Evolutionary conservation across 2,113 vertebrate species (phyloP).

Genomic region (Galbula dea): DNA sequence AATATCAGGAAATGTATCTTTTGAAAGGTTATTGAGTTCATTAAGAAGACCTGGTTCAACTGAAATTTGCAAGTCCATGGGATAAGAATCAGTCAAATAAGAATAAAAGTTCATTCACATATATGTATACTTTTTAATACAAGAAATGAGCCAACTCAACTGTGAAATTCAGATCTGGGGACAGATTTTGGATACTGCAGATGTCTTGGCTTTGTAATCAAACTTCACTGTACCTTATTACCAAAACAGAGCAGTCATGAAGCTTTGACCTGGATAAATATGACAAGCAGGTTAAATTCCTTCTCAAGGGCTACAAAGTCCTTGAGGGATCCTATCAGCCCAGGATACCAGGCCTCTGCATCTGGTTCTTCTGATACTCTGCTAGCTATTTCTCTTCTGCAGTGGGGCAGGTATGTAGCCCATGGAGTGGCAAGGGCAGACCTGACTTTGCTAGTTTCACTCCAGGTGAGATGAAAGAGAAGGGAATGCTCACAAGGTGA

Average conservation of each 20-base stretch:
- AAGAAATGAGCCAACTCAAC: not conserved
- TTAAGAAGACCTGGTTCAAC: not conserved
- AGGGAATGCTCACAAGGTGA: not conserved
- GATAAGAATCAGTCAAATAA: not conserved
- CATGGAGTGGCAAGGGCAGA: not conserved
- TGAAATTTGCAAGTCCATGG: not conserved
- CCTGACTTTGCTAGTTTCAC: not conserved
- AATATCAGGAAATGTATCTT: not conserved
- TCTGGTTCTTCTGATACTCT: not conserved
- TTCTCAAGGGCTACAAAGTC: not conserved
- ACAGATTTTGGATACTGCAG: not conserved
- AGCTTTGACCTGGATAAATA: not conserved
- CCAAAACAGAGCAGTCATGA: accelerated
- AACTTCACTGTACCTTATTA: not conserved
- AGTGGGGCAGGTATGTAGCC: not conserved
- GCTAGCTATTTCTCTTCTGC: not conserved
- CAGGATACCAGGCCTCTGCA: not conserved
- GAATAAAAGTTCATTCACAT: not conserved
- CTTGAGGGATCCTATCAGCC: not conserved
- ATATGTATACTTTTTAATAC: not conserved
- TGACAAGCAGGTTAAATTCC: not conserved
- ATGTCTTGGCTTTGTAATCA: not conserved
- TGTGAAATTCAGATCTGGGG: not conserved
- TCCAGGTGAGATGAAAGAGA: not conserved
- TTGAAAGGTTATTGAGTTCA: not conserved